Conservation (phyloP, 2,888 invertebrate genomes). For the Parnassius mnemosyne region DNA sequence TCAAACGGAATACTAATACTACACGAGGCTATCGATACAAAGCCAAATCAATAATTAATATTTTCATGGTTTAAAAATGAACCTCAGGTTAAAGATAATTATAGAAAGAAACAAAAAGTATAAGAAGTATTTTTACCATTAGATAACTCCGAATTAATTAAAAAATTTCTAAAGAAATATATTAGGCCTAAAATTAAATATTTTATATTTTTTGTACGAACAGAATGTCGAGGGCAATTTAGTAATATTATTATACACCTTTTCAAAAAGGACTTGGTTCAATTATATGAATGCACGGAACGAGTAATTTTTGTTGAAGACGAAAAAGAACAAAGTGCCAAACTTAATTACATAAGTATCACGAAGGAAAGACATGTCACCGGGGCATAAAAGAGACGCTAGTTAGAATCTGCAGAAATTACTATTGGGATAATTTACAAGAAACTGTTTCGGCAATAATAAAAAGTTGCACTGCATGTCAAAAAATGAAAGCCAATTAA, state of each 20-base stretch:
- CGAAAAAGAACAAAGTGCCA: too few species aligned
- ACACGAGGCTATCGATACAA: slow-evolving; percentile 37
- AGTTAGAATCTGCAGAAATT: too few species aligned
- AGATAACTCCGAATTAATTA: slow-evolving; percentile 25
- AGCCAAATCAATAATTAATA: slow-evolving; percentile 37
- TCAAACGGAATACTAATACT: too few species aligned
- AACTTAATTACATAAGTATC: too few species aligned
- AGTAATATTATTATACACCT: not conserved
- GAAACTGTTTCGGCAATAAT: too few species aligned
- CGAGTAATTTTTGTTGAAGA: too few species aligned
- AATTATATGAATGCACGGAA: too few species aligned
- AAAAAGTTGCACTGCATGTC: too few species aligned
- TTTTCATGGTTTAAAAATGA: slow-evolving; percentile 26
- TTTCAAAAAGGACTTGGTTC: not conserved
- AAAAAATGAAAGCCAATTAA: too few species aligned
- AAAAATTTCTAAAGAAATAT: not conserved
- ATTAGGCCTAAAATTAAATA: not conserved
- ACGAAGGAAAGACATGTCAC: too few species aligned
- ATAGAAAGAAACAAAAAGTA: slow-evolving; percentile 5
- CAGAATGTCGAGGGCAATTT: not conserved
- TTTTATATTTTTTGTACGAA: not conserved
- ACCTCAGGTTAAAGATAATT: slow-evolving; percentile 32
- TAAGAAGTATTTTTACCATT: slow-evolving; percentile 34
- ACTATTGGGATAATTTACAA: too few species aligned
- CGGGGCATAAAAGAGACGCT: too few species aligned